Base-by-base conservation (phyloP, 2,113 vertebrate genomes). In the Galbula dea region DNA sequence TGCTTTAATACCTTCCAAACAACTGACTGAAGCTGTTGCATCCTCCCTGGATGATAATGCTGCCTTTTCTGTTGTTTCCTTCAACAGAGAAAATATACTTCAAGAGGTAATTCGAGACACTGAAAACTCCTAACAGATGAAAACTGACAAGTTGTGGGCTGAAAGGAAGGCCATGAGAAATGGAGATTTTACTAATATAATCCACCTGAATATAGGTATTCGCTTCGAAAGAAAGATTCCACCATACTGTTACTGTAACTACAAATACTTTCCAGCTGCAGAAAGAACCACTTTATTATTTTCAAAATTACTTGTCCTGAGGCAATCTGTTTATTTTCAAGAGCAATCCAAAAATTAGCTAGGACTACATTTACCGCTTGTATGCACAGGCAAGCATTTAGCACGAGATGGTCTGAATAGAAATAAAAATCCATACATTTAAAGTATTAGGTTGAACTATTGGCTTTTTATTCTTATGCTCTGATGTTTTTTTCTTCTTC, bases 251-350 rank as follows among this genome's bases (percentile, higher is more conserved):
- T 84, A 39, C 11, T 65, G 34, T 18, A 90, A n/a, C 80, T 73
- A 82, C 54, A 90, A 84, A 63, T 86, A 81, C 58, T 55, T 97
- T 90, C 86, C 90, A 93, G 90, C 75, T 94, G 91, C 72, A 72
- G 37, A 81, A 75, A 86, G 83, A 57, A 86, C 51, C 39, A 71
- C 73, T 81, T n/a, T 81, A 34, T 23, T 73, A 89, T 91, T 95
- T 83, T 89, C 39, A 91, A 68, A 95, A 85, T 92, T 37, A 74
- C 87, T 41, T 54, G 29, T 77, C 63, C 65, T 76, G 21, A 71
- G 74, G 84, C 80, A 76, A 74, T 75, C 83, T 93, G 69, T 89
- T 89, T 79, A 81, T 94, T 90, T 93, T 78, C 93, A 94, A 94
- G 34, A 12, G 51, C 69, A 82, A 85, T 74, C 67, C 20, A 61